A percentile compares a stretch with the other conserved stretches of the same genome.
phyloP scores from a whole-genome alignment of 2,888 invertebrate species.

The Limnephilus auricula region DNA sequence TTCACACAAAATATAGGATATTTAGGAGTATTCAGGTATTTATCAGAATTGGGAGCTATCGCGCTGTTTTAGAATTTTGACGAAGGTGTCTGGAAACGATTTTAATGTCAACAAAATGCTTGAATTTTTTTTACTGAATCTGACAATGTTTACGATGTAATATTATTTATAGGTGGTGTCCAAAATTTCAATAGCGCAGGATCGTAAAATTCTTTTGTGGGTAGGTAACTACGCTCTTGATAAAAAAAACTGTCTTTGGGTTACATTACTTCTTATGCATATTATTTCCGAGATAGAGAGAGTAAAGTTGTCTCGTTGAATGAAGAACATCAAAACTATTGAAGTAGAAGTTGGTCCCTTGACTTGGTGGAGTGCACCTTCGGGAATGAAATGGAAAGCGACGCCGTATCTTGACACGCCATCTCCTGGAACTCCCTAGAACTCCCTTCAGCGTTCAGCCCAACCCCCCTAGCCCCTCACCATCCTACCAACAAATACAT shows the following conservation, averaged over 20 bases:
- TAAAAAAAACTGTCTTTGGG: not conserved
- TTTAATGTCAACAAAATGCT: not conserved
- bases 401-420: constrained; percentile 20
- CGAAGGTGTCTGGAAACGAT: not conserved
- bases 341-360: constrained; percentile 17
- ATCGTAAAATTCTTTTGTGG: not conserved
- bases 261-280: not conserved
- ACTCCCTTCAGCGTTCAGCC: not conserved
- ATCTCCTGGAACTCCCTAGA: not conserved
- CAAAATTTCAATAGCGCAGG: not conserved
- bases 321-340: constrained; percentile 28
- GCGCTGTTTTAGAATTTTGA: not conserved
- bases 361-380: constrained; percentile 26
- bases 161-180: not conserved
- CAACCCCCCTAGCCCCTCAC: not conserved
- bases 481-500: not conserved
- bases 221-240: not conserved
- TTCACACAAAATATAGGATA: not conserved
- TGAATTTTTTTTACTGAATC: not conserved
- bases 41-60: not conserved
- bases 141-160: not conserved
- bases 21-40: not conserved
- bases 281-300: constrained; percentile 8
- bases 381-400: constrained; percentile 33
- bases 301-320: constrained; percentile 14